Conservation (phyloP, 2,888 invertebrate species). For the Drosophila dives region DNA sequence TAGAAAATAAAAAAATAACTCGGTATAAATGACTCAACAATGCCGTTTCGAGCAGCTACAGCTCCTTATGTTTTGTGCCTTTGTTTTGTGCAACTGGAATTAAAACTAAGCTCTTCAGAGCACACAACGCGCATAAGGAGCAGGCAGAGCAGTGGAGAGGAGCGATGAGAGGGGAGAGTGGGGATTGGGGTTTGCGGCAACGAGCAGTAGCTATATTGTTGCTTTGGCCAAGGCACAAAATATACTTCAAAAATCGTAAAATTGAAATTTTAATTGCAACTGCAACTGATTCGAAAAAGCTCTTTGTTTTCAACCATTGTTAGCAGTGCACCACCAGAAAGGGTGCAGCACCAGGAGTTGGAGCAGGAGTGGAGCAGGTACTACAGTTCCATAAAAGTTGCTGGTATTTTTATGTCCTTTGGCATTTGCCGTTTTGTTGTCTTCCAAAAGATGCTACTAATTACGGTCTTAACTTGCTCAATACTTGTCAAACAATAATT, state of each 20-base stretch:
- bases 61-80: slow-evolving; percentile 49
- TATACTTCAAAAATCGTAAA: slow-evolving; percentile 76
- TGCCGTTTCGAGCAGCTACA: slow-evolving; percentile 27
- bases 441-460: slow-evolving; percentile 64
- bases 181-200: not conserved
- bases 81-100: slow-evolving; percentile 65
- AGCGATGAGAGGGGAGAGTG: not conserved
- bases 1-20: slow-evolving; percentile 32
- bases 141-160: slow-evolving; percentile 14
- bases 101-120: slow-evolving; percentile 75
- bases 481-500: slow-evolving; percentile 78
- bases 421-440: slow-evolving; percentile 2
- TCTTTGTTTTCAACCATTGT: slow-evolving; percentile 50
- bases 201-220: slow-evolving; percentile 12
- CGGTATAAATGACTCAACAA: slow-evolving; percentile 46
- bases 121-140: slow-evolving; percentile 68
- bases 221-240: slow-evolving; percentile 31
- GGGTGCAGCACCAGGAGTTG: not conserved
- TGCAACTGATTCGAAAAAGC: slow-evolving; percentile 70
- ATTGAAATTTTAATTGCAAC: slow-evolving; percentile 80
- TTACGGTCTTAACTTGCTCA: slow-evolving; percentile 68
- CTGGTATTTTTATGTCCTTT: slow-evolving; percentile 28
- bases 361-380: not conserved
- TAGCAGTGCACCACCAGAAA: slow-evolving; percentile 4
- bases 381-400: slow-evolving; percentile 18